These are phyloP conservation scores for Aphyosemion australe DNA, from an alignment of 2,113 vertebrate species.

Conservation along the genomic window DNA sequence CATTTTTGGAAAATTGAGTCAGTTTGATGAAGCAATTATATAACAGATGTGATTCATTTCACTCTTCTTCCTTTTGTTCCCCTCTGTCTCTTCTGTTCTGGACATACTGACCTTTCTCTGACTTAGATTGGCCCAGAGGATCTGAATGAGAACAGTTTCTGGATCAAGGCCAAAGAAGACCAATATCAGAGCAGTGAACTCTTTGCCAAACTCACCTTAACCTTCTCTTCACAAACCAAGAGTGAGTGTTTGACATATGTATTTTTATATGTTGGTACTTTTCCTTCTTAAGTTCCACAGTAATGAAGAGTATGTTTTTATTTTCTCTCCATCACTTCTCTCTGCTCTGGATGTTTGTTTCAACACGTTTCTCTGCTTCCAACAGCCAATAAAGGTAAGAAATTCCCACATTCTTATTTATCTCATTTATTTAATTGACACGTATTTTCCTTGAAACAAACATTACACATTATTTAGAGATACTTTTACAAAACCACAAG, in stretches of 20 bases:
- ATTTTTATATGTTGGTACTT: conserved; percentile 4
- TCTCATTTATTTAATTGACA: conserved; percentile 23
- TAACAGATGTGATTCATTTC: conserved; percentile 17
- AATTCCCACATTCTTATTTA: conserved; percentile 33
- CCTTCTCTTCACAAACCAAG: conserved; percentile 88
- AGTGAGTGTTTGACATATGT: conserved; percentile 78
- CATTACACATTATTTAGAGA: conserved; percentile 56
- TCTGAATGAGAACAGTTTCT: conserved; percentile 87
- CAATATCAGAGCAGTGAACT: conserved; percentile 88
- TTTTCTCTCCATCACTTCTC: conserved; percentile 3
- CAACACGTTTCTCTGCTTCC: conserved; percentile 35
- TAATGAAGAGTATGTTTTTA: conserved; percentile 43
- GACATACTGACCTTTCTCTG: background rate
- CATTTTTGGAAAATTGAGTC: conserved; percentile 31
- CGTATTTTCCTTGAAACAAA: conserved; percentile 38
- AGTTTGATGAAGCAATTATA: conserved; percentile 28
- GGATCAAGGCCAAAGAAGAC: conserved; percentile 86
- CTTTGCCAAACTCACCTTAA: conserved; percentile 87
- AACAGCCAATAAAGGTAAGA: conserved; percentile 78
- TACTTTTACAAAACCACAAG: conserved; percentile 54
- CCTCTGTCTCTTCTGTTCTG: background rate
- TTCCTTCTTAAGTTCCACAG: conserved; percentile 28
- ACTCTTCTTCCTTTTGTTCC: conserved; percentile 8
- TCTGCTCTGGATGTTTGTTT: conserved; percentile 27
- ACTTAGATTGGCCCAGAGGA: conserved; percentile 83